A percentile compares a stretch with the other conserved stretches of the same genome.
Conservation (phyloP, 2,113 vertebrate species). For the Sphyrna mokarran region DNA sequence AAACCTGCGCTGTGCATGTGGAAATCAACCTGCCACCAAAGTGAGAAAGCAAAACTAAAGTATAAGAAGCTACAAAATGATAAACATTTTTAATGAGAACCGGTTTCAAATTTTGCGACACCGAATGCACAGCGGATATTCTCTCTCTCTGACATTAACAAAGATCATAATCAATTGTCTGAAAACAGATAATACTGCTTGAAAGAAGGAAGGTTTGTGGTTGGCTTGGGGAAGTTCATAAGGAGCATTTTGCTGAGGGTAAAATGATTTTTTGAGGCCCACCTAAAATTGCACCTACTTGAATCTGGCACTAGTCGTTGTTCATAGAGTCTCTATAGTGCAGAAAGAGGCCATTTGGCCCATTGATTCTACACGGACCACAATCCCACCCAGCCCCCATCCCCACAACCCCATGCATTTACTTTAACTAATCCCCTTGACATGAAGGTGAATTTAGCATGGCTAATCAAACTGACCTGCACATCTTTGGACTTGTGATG, state of each 20-base stretch:
- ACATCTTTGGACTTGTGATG: not conserved
- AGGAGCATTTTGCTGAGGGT: not conserved
- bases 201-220: not conserved
- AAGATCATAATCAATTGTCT: not conserved
- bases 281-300: not conserved
- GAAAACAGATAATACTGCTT: not conserved
- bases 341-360: too few species aligned
- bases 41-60: not conserved
- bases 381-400: too few species aligned
- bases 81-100: not conserved
- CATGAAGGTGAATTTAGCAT: too few species aligned
- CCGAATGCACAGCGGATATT: not conserved
- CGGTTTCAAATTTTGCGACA: not conserved
- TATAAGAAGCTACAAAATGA: not conserved
- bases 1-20: not conserved
- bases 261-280: not conserved
- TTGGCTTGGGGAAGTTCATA: not conserved
- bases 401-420: too few species aligned
- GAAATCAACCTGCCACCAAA: not conserved
- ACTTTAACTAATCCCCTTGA: too few species aligned
- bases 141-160: not conserved
- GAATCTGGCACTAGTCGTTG: not conserved
- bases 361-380: too few species aligned
- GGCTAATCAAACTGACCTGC: not conserved
- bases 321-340: too few species aligned